Evolutionary conservation across 2,113 vertebrate species (phyloP).

Genomic region (Crocuta crocuta): DNA sequence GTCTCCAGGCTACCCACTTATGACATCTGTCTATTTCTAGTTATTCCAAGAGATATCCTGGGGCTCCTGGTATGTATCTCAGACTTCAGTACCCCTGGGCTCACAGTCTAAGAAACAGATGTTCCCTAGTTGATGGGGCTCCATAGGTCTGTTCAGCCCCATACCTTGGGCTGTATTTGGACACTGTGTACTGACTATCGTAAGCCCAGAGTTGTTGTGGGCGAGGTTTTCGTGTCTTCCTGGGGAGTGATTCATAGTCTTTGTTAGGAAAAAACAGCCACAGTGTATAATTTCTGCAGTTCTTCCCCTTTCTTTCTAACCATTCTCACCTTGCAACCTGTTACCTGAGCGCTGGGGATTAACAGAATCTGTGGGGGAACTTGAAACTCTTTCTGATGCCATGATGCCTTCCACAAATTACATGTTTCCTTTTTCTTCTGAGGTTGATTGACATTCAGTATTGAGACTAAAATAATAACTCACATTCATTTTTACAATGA

Average conservation of each 20-base stretch:
- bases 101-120: background rate
- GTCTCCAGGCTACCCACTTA: background rate
- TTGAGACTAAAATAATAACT: background rate
- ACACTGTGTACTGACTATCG: background rate
- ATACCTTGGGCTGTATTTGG: background rate
- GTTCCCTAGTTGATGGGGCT: background rate
- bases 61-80: background rate
- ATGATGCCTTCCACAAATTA: background rate
- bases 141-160: background rate
- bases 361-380: background rate
- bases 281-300: background rate
- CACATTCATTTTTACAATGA: background rate
- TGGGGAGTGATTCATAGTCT: background rate
- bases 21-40: background rate
- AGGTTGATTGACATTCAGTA: background rate
- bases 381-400: background rate
- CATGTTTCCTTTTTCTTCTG: background rate
- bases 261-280: background rate
- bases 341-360: background rate
- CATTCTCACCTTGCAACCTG: background rate
- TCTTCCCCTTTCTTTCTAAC: background rate
- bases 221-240: background rate
- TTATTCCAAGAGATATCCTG: background rate
- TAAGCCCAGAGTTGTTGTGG: background rate
- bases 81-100: background rate